Evolutionary conservation across 2,797 vertebrate genomes (phyloP), one percentile per base, ranked within the genome.

Genomic region (Trachurus trachurus): DNA sequence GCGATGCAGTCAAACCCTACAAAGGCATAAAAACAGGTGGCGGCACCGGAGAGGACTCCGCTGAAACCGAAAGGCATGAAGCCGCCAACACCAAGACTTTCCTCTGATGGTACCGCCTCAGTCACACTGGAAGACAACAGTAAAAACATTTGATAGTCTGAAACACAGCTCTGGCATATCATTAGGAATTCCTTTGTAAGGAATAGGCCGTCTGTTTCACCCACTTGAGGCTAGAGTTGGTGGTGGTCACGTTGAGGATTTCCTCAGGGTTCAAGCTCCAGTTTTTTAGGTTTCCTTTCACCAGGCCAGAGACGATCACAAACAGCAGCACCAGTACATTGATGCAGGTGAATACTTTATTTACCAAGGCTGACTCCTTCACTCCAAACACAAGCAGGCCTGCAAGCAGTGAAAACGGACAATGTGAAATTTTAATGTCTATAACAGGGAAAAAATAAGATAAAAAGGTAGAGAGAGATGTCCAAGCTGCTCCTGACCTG

Each of bases 1-100:
- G 98, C 97, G 2, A 99, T 99, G 92, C 98, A 99, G 94, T 99
- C 98, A 71, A 99, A 99, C 21, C 98, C 98, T 34, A 99, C 96
- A 1, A 99, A 99, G 75, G 98, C 98, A 34, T 99, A 99, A 92
- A 99, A 99, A 77, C 98, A 99, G 0, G 98, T 99, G 1, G 98
- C 98, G 22, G 98, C 98, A 15, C 98, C 98, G 0, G 98, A 97
- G 4, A 99, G 94, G 50, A 99, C 97, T 19, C 98, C 98, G 0
- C 91, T 87, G 77, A 96, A 90, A 4, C 98, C 98, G 9, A 97
- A 99, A 1, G 98, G 98, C 96, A 98, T 96, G 91, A 99, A 99
- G 0, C 98, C 98, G 0, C 98, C 98, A 0, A 37, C 11, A 0
- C 97, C 97, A 0, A 95, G 92, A 9, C 0, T 63, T 58, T 87